Evolutionary conservation across 2,888 invertebrate genomes (phyloP).

Genomic region (Allygus modestus): DNA sequence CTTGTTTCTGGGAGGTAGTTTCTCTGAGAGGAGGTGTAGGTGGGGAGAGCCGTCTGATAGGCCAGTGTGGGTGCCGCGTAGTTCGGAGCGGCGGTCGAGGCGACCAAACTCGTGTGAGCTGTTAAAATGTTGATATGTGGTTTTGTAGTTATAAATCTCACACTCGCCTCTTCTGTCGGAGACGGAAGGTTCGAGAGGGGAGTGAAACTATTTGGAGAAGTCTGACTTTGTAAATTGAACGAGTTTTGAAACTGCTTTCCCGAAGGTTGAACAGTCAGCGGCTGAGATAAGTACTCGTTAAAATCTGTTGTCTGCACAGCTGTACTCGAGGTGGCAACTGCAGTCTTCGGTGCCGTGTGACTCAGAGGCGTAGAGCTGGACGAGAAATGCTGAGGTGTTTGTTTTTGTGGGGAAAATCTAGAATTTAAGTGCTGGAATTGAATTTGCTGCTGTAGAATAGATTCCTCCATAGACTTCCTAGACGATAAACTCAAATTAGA

Average conservation of each 20-base stretch:
- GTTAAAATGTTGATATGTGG: constrained; percentile 87
- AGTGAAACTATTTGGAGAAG: constrained; percentile 61
- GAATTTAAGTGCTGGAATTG: constrained; percentile 67
- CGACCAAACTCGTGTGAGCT: constrained; percentile 85
- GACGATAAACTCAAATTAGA: constrained; percentile 57
- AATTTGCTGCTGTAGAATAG: constrained; percentile 66
- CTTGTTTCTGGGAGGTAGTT: constrained; percentile 62
- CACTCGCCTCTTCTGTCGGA: constrained; percentile 82
- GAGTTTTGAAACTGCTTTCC: constrained; percentile 9
- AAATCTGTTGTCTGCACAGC: constrained; percentile 46
- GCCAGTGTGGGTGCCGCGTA: constrained; percentile 76
- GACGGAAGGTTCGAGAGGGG: constrained; percentile 55
- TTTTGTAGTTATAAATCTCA: constrained; percentile 86
- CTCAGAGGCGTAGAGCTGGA: neutral
- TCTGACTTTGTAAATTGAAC: constrained; percentile 40
- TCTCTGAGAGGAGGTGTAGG: constrained; percentile 46
- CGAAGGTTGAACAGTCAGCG: constrained; percentile 4
- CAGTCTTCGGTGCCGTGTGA: constrained; percentile 21
- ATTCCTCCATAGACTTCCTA: constrained; percentile 65
- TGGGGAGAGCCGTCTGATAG: constrained; percentile 69
- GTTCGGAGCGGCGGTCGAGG: constrained; percentile 80
- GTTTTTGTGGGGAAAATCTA: constrained; percentile 65
- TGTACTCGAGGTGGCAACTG: constrained; percentile 33
- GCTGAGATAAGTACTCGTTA: constrained; percentile 35
- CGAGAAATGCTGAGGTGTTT: neutral